Evolutionary conservation across 2,888 invertebrate genomes (phyloP).

Genomic region (Yponomeuta sedellus): DNA sequence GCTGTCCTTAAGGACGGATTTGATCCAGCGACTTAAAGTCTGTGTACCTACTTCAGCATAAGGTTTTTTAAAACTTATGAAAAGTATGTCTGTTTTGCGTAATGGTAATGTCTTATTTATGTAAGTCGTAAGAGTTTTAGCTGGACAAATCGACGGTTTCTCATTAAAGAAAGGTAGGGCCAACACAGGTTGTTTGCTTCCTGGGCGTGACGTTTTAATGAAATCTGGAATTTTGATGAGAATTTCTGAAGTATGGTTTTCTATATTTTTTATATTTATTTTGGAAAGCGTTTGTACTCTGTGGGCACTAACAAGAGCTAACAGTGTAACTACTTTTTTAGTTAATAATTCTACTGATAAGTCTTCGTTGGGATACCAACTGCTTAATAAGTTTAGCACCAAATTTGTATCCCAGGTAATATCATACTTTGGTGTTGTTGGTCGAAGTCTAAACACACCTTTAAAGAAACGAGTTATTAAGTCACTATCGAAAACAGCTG

Average conservation of each 20-base stretch:
- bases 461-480: too few relatives aligned
- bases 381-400: background rate
- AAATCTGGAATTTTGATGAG: slow-evolving; percentile 17
- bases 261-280: slow-evolving; percentile 14
- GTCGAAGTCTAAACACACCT: too few relatives aligned
- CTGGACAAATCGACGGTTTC: slow-evolving; percentile 22
- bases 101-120: slow-evolving; percentile 9
- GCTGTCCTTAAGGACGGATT: background rate
- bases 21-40: slow-evolving; percentile 6
- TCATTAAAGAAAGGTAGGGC: slow-evolving; percentile 12
- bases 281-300: slow-evolving; percentile 15
- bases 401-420: too few relatives aligned
- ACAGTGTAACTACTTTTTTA: slow-evolving; percentile 14
- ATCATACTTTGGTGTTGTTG: too few relatives aligned
- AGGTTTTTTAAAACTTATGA: slow-evolving; percentile 21
- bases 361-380: slow-evolving; percentile 10
- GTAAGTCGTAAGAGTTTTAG: slow-evolving; percentile 14
- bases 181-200: slow-evolving; percentile 15
- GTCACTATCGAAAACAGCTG: too few relatives aligned
- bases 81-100: slow-evolving; percentile 4
- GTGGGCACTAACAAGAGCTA: slow-evolving; percentile 16
- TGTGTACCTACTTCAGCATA: background rate
- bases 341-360: slow-evolving; percentile 10
- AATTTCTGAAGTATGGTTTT: background rate
- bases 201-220: slow-evolving; percentile 20